A percentile compares a stretch with the other conserved stretches of the same genome.
These are phyloP conservation scores for Pelecanus crispus DNA, from an alignment of 2,113 vertebrate species.

Conservation along the genomic window DNA sequence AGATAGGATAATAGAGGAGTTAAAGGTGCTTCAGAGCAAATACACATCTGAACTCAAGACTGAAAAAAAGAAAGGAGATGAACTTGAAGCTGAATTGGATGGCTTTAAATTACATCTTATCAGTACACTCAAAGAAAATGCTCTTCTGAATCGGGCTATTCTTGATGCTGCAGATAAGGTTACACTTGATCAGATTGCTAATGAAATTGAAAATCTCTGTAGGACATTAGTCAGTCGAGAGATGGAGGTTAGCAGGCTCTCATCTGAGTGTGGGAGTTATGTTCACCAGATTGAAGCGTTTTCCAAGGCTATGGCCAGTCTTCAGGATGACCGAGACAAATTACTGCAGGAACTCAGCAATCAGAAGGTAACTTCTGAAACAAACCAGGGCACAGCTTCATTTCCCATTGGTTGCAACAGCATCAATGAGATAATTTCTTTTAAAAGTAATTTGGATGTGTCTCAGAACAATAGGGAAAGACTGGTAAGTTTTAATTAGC, in stretches of 20 bases:
- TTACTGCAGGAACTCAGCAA: conserved; percentile 75
- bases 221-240: conserved; percentile 66
- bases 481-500: conserved; percentile 65
- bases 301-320: conserved; percentile 86
- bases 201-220: conserved; percentile 65
- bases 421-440: conserved; percentile 41
- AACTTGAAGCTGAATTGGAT: conserved; percentile 69
- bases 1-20: conserved; percentile 80
- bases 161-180: conserved; percentile 65
- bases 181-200: conserved; percentile 53
- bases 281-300: conserved; percentile 78
- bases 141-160: conserved; percentile 32
- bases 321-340: conserved; percentile 84
- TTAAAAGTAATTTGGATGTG: conserved; percentile 35
- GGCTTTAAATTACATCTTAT: conserved; percentile 44
- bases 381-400: conserved; percentile 56
- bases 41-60: conserved; percentile 72
- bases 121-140: conserved; percentile 61
- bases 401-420: neutral
- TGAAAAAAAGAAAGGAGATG: conserved; percentile 61
- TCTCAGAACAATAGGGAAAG: conserved; percentile 48
- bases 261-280: conserved; percentile 63
- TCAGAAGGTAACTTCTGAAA: conserved; percentile 67
- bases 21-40: conserved; percentile 73
- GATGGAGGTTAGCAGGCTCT: conserved; percentile 65